phyloP scores from a whole-genome alignment of 2,113 vertebrate species.

The Zapornia atra region DNA sequence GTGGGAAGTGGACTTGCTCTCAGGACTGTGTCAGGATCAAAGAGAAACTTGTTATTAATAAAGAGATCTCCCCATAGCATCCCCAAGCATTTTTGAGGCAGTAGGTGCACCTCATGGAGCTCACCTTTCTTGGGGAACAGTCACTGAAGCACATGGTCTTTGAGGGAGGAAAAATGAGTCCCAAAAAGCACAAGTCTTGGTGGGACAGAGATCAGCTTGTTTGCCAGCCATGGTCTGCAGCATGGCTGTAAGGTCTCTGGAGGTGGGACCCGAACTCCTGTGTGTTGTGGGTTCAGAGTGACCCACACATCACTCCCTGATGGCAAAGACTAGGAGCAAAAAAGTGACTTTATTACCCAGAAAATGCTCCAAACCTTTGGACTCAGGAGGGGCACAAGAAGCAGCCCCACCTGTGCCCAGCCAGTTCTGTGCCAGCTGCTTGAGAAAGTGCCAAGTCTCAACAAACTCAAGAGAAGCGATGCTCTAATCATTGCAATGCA shows the following conservation, averaged over 20 bases:
- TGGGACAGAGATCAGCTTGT: background rate
- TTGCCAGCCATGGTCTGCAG: background rate
- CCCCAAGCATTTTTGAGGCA: background rate
- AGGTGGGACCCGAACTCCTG: background rate
- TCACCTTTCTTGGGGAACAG: background rate
- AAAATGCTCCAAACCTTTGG: background rate
- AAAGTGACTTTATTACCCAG: background rate
- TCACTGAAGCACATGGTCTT: background rate
- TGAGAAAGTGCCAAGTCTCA: background rate
- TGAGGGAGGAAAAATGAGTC: background rate
- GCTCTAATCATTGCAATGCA: background rate
- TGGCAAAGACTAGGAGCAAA: background rate
- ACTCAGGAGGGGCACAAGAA: background rate
- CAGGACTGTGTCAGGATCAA: background rate
- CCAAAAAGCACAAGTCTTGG: background rate
- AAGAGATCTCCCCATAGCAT: background rate
- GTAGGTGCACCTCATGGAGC: background rate
- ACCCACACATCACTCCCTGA: rapidly evolving
- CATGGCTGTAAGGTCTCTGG: background rate
- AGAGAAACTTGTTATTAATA: background rate
- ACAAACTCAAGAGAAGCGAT: background rate
- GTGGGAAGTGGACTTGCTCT: background rate
- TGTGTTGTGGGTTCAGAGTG: background rate
- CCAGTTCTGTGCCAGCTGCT: background rate
- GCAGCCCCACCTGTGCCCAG: background rate